Conservation (phyloP, 2,797 vertebrate species). For the Phalanger gymnotis region DNA sequence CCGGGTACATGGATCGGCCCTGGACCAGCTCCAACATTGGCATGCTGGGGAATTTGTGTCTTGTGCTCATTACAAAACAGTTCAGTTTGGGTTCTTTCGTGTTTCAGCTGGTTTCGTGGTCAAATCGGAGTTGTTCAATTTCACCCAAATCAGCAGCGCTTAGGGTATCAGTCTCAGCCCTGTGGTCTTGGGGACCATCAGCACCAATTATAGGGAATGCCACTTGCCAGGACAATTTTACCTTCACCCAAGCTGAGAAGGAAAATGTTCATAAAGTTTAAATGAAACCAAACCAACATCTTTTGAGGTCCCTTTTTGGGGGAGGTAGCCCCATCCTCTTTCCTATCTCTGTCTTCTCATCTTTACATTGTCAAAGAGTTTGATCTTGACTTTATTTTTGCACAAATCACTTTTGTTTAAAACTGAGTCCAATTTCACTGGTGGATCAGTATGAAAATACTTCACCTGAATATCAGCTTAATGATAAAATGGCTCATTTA, state of each 20-base stretch:
- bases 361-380: fast-evolving
- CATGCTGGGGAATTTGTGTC: background rate
- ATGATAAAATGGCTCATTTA: background rate
- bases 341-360: background rate
- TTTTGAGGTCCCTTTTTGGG: background rate
- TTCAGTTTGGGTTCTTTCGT: fast-evolving
- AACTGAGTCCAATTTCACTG: background rate
- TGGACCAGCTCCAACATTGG: background rate
- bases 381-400: background rate
- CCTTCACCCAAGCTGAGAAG: background rate
- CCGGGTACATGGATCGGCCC: background rate
- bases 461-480: slow-evolving; percentile 15
- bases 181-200: slow-evolving; percentile 59
- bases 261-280: slow-evolving; percentile 15
- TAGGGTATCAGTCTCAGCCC: slow-evolving; percentile 45
- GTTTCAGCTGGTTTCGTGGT: slow-evolving; percentile 8
- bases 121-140: slow-evolving; percentile 37
- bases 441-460: background rate
- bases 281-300: slow-evolving; percentile 60
- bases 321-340: background rate
- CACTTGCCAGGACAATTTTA: slow-evolving; percentile 23
- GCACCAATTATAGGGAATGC: slow-evolving; percentile 52
- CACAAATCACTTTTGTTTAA: slow-evolving; percentile 43
- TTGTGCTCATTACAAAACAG: background rate
- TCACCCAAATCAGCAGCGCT: slow-evolving; percentile 61